Evolutionary conservation across 2,113 vertebrate genomes (phyloP).

Genomic region (Opisthocomus hoazin): DNA sequence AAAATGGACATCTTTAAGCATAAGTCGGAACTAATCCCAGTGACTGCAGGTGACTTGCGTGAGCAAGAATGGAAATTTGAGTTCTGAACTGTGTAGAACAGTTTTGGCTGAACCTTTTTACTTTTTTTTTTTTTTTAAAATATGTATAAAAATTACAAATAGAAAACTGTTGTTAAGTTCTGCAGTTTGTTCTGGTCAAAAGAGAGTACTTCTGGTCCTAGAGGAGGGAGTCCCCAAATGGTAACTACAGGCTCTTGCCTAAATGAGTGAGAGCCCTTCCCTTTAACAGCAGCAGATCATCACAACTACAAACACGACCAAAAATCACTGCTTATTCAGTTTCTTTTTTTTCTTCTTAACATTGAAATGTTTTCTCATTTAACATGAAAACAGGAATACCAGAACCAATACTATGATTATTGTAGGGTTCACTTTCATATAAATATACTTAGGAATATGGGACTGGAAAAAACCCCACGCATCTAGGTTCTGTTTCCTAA

Average conservation of each 20-base stretch:
- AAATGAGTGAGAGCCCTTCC: not conserved
- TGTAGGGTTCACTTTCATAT: not conserved
- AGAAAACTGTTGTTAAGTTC: not conserved
- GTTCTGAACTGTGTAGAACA: not conserved
- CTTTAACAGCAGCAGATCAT: not conserved
- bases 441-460: not conserved
- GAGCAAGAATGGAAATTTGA: not conserved
- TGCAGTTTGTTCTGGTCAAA: not conserved
- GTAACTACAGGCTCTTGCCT: not conserved
- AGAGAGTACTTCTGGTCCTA: not conserved
- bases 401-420: not conserved
- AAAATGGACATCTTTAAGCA: not conserved
- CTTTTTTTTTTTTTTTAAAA: not conserved
- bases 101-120: not conserved
- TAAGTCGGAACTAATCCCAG: not conserved
- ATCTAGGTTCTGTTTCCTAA: not conserved
- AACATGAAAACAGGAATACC: not conserved
- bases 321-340: not conserved
- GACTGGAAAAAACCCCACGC: not conserved
- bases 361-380: no score
- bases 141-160: not conserved
- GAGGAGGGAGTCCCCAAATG: not conserved
- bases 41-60: not conserved
- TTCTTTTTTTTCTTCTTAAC: not conserved
- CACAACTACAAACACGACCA: not conserved